Conservation (phyloP, 64 coral and sea anemone genomes). For the Astreopora myriophthalma region DNA sequence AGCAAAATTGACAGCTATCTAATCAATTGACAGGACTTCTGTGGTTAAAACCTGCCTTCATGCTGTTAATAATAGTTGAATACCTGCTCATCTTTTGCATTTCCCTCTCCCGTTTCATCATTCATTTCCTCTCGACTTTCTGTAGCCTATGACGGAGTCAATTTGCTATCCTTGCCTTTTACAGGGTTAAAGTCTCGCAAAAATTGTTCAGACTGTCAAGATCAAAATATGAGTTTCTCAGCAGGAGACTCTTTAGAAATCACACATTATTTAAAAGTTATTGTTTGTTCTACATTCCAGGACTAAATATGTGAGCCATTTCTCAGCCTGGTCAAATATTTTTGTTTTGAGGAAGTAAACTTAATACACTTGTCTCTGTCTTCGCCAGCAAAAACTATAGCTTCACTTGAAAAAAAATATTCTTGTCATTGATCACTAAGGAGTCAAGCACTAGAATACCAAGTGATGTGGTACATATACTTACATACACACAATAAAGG, state of each 20-base stretch:
- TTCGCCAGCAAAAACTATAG: no score
- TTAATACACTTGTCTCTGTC: no score
- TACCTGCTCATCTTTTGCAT: constrained; percentile 12
- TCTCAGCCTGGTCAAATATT: not conserved
- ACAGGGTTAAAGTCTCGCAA: not conserved
- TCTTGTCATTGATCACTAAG: no score
- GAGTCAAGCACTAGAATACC: no score
- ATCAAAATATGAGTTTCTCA: not conserved
- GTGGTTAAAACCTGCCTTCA: not conserved
- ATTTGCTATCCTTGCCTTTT: not conserved
- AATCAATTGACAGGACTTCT: not conserved
- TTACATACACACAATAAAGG: no score
- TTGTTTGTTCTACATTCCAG: constrained; percentile 8
- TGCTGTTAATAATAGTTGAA: not conserved
- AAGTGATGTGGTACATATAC: no score
- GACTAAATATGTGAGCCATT: constrained; percentile 1
- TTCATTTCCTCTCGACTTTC: not conserved
- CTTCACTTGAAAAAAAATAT: no score
- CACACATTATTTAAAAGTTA: not conserved
- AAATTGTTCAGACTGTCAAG: not conserved
- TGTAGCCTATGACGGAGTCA: not conserved
- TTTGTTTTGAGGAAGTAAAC: constrained; percentile 4
- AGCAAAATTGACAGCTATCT: not conserved
- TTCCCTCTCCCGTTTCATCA: not conserved
- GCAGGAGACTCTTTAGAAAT: not conserved